Percentiles rank a stretch among this genome's conserved stretches.
phyloP scores from a whole-genome alignment of 23 tunicate species.

The Trididemnum clinides region DNA sequence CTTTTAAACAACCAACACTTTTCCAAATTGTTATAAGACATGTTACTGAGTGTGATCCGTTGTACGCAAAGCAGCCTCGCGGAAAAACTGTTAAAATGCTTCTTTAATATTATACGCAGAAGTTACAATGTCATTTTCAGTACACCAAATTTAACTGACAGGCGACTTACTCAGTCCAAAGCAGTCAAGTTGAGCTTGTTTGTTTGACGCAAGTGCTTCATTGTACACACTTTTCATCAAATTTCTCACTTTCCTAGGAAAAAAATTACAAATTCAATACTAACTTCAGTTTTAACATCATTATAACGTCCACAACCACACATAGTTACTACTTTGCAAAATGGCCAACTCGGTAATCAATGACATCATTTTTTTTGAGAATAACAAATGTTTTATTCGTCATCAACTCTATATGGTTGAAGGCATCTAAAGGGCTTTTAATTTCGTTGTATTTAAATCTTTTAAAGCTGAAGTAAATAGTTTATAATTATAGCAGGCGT shows the following conservation, averaged over 20 bases:
- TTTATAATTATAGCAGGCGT: too few species aligned
- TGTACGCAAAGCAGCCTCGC: neutral
- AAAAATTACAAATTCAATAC: neutral
- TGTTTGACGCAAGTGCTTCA: neutral
- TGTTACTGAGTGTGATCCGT: neutral
- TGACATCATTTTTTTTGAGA: too few species aligned
- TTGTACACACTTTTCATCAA: neutral
- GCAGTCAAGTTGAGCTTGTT: neutral
- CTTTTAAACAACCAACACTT: neutral
- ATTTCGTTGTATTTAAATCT: too few species aligned
- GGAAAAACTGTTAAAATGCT: neutral
- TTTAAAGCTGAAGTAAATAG: too few species aligned
- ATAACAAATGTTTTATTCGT: too few species aligned
- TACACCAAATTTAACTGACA: neutral
- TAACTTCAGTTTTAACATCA: too few species aligned
- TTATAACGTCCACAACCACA: neutral
- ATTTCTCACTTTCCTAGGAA: neutral
- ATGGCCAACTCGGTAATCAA: too few species aligned
- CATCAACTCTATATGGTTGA: too few species aligned
- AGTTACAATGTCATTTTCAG: neutral
- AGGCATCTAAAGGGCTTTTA: too few species aligned
- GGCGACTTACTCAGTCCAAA: neutral
- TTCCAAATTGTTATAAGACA: neutral
- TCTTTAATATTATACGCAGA: neutral
- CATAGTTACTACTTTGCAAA: neutral